Evolutionary conservation across 2,888 invertebrate genomes (phyloP), one percentile per base, ranked within the genome.

Genomic region (Philopedon plagiatum): DNA sequence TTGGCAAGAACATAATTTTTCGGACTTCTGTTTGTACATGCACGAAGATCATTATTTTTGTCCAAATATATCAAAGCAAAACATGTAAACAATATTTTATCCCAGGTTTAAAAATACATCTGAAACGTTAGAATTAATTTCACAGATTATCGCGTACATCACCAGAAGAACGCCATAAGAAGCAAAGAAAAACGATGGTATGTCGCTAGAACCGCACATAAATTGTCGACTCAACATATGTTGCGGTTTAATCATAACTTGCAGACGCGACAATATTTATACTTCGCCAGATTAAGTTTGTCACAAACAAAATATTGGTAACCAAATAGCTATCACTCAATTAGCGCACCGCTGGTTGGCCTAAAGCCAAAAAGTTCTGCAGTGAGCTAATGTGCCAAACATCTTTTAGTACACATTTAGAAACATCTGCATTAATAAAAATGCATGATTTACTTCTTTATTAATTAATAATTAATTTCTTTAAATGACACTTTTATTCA

Each of bases 231-330:
- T 44, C 32, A 68, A 70, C 81, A 81, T 77, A 78, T 81, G 81
- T 76, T 73, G 46, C 56, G 60, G 75, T 76, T 82, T 80, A 82
- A 81, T 82, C 81, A 80, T 78, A 79, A 80, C 80, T 78, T 79
- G 84, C 80, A 82, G 83, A 84, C 83, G 82, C 82, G 83, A 83
- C 82, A 83, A 82, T 84, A 83, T 84, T 84, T 83, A 82, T 83
- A 82, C 81, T 80, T 82, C 79, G 78, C 79, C 80, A 79, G 81
- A 82, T 82, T 81, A 81, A 80, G 80, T 80, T 80, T 80, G 80
- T 80, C 81, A 78, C 79, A 80, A 79, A 78, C 79, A 79, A 80
- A 82, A 83, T 81, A 81, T 81, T 79, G 81, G 80, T 80, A 79
- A 81, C 82, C 82, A 80, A 83, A 83, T 80, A 79, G 80, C 83